These are phyloP conservation scores for Myiothlypis chrysogaster DNA, from an alignment of 2,797 vertebrate genomes.

Conservation along the genomic window DNA sequence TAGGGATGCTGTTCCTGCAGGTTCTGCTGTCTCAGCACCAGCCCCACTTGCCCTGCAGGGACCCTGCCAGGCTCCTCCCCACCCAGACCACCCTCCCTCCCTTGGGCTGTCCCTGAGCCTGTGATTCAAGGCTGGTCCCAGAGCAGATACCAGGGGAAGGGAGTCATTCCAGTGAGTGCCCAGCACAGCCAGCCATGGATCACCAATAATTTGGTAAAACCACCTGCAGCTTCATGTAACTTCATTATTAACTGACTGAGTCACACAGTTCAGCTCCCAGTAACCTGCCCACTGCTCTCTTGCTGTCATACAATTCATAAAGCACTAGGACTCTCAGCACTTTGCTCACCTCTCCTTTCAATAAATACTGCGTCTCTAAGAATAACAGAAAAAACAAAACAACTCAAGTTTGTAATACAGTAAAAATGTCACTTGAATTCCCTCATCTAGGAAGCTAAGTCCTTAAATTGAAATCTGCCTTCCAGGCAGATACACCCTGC, in stretches of 20 bases:
- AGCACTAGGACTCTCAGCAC: not conserved
- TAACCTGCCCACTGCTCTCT: not conserved
- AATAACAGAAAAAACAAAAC: fast-evolving
- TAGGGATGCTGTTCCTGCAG: not conserved
- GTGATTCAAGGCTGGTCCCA: not conserved
- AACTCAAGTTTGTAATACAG: not conserved
- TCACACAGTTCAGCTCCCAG: not conserved
- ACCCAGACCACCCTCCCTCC: not conserved
- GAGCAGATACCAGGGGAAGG: not conserved
- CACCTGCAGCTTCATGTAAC: not conserved
- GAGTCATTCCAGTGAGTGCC: not conserved
- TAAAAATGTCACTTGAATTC: not conserved
- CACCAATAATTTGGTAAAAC: not conserved
- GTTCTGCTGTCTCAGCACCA: not conserved
- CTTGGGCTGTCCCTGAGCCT: not conserved
- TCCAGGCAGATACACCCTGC: not conserved
- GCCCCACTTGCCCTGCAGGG: not conserved
- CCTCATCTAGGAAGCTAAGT: not conserved
- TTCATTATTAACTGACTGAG: not conserved
- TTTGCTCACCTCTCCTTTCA: not conserved
- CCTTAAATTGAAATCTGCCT: not conserved
- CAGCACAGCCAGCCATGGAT: not conserved
- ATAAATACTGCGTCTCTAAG: not conserved
- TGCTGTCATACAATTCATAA: not conserved
- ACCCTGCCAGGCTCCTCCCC: not conserved